Evolutionary conservation across 2,113 vertebrate genomes (phyloP).

Genomic region (Pteronura brasiliensis): DNA sequence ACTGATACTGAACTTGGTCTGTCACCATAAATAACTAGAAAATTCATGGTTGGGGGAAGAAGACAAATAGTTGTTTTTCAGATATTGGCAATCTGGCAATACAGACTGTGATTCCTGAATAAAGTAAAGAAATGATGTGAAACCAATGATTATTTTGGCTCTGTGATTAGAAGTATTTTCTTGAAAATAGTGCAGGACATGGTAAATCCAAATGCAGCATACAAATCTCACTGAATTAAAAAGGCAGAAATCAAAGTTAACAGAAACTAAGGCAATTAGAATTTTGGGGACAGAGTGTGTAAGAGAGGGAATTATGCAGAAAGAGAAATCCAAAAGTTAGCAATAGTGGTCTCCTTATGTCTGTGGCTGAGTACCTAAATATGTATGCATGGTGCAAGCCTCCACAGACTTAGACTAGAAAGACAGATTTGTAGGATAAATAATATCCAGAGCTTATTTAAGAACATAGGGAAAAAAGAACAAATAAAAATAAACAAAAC

Average conservation of each 20-base stretch:
- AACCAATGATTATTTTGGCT: neutral
- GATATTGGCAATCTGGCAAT: neutral
- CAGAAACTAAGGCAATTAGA: neutral
- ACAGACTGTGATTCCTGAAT: neutral
- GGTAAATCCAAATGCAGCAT: neutral
- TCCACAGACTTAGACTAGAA: neutral
- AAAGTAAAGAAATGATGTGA: neutral
- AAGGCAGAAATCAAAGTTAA: neutral
- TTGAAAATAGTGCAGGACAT: neutral
- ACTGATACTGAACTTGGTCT: neutral
- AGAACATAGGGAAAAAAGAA: neutral
- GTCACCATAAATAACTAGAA: neutral
- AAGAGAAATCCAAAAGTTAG: neutral
- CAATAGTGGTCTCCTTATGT: neutral
- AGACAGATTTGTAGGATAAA: neutral
- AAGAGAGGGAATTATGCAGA: neutral
- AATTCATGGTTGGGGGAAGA: fast-evolving
- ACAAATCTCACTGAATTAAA: neutral
- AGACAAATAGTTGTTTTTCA: neutral
- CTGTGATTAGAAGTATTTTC: neutral
- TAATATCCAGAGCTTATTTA: neutral
- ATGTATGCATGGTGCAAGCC: neutral
- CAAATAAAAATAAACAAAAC: neutral
- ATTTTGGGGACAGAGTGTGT: neutral
- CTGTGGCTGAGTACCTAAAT: neutral